Percentiles rank a stretch among this genome's conserved stretches.
Conservation (phyloP, 1,140 invertebrate species). For the Drosophila neocordata region DNA sequence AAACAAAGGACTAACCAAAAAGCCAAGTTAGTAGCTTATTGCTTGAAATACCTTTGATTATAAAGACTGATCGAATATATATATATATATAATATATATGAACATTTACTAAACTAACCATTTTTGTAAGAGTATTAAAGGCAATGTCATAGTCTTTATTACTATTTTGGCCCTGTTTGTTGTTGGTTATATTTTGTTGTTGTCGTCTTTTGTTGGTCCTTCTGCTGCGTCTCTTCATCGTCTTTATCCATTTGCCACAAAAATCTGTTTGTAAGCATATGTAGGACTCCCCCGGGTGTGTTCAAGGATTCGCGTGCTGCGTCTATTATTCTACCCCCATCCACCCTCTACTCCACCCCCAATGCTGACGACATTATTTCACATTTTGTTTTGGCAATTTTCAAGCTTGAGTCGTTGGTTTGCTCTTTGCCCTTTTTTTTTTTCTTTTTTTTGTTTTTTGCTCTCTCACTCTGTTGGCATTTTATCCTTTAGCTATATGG, state of each 20-base stretch:
- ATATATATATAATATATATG: too few relatives aligned
- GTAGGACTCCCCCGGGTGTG: constrained; percentile 26
- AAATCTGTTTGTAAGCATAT: constrained; percentile 15
- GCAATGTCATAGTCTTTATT: background rate
- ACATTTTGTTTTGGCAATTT: constrained; percentile 57
- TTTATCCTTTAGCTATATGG: too few relatives aligned
- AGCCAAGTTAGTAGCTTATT: too few relatives aligned
- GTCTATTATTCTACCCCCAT: constrained; percentile 38
- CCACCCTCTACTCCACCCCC: background rate
- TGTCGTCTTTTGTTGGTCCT: background rate
- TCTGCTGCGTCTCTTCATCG: background rate
- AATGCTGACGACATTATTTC: constrained; percentile 58
- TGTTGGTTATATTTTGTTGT: too few relatives aligned
- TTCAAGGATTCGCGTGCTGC: constrained; percentile 47
- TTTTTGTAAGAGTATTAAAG: background rate
- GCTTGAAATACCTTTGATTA: too few relatives aligned
- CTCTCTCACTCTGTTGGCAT: constrained; percentile 9
- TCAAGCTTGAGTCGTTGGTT: constrained; percentile 24
- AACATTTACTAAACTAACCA: too few relatives aligned
- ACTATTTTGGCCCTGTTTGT: background rate
- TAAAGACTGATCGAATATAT: too few relatives aligned
- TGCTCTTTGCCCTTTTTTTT: constrained; percentile 50
- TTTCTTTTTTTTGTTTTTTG: constrained; percentile 32
- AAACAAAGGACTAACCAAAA: too few relatives aligned
- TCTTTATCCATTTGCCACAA: constrained; percentile 8